Percentiles rank a stretch among this genome's conserved stretches.
Evolutionary conservation across 2,113 vertebrate genomes (phyloP).

Genomic region (Electrona antarctica): DNA sequence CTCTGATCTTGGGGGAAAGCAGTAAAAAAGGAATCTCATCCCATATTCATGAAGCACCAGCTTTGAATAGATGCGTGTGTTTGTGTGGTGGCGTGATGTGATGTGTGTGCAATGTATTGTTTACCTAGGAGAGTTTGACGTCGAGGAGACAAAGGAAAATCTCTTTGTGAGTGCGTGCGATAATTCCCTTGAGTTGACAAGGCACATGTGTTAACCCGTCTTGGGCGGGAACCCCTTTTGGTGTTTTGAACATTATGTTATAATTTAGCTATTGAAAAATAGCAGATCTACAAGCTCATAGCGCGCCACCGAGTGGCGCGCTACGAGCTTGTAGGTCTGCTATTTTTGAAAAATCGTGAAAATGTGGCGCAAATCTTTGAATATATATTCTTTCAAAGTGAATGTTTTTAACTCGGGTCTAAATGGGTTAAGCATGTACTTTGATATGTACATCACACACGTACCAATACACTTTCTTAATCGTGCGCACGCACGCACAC

Average conservation of each 20-base stretch:
- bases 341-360: no score
- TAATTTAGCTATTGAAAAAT: no score
- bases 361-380: no score
- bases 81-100: neutral
- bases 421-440: constrained; percentile 5
- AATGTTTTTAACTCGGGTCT: no score
- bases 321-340: no score
- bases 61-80: neutral
- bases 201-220: neutral
- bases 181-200: neutral
- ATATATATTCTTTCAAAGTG: no score
- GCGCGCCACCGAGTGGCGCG: no score
- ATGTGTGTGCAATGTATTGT: neutral
- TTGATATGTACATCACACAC: neutral
- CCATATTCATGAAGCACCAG: constrained; percentile 48
- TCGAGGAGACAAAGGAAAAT: neutral
- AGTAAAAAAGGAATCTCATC: constrained; percentile 44
- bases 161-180: neutral
- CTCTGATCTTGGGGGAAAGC: constrained; percentile 32
- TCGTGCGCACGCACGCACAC: neutral
- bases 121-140: neutral
- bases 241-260: no score
- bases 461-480: neutral
- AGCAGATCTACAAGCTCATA: no score
- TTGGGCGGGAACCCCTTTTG: no score